Evolutionary conservation across 2,888 invertebrate species (phyloP), one percentile per base, ranked within the genome.

Genomic region (Pheosia gnoma): DNA sequence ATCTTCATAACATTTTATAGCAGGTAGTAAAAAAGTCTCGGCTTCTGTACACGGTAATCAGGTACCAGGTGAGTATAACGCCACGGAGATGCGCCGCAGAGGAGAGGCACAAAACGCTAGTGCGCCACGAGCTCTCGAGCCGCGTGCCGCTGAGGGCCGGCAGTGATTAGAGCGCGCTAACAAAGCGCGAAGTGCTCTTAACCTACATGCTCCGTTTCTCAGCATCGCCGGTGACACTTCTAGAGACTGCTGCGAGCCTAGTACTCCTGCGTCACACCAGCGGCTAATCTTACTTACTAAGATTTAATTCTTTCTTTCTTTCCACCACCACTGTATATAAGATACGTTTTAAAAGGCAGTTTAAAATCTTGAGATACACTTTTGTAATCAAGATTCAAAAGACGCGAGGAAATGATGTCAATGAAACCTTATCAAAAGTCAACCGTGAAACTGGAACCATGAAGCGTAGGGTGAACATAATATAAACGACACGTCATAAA

Each of bases 91-190:
- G 82, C 77, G 77, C 80, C 79, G 80, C 83, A 82, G 82, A 86
- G 80, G 80, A 85, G 83, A 83, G 85, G 85, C 89, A 90, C 87
- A 91, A 92, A 91, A 91, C 90, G 91, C 91, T 88, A 88, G 87
- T 88, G 85, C 86, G 81, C 87, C 86, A 84, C 83, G 88, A 86
- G 85, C 88, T 78, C 91, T 91, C 77, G 77, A 88, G 81, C 85
- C 86, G 87, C 87, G 87, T 87, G 87, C 76, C 82, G 87, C 88
- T 78, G 84, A 92, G 92, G 82, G 82, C 86, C 85, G 89, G 85
- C 88, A 90, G 91, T 93, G 93, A 93, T 93, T 93, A 93, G 91
- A 89, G 92, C 91, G 86, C 89, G 89, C 93, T 93, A 93, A 93
- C 93, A 93, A 93, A 93, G 92, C 87, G 86, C 83, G 63, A 68